Evolutionary conservation across 2,888 invertebrate genomes (phyloP), one percentile per base, ranked within the genome.

Genomic region (Oligia fasciuncula): DNA sequence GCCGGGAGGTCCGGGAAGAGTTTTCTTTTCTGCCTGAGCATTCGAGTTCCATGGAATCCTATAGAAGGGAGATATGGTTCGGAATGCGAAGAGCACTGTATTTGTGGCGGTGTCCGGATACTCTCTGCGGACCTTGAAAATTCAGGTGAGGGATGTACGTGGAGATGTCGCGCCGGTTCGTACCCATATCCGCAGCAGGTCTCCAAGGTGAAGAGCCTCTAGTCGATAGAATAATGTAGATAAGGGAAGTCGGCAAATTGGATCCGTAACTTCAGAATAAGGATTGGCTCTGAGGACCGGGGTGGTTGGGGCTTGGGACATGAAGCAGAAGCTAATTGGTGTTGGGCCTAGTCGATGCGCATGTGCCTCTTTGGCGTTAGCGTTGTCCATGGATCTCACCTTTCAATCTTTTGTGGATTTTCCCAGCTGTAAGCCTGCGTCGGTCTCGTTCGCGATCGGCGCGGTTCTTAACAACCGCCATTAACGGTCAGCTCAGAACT

Each of bases 111-210:
- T 93, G 93, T 93, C 93, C 91, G 92, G 92, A 91, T 90, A 82
- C 90, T 92, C 91, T 92, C 92, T 90, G 91, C 91, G 93, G 93
- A 92, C 92, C 93, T 93, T 93, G 93, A 93, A 93, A 93, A 93
- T 93, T 93, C 91, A 93, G 92, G 92, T 91, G 91, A 91, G 90
- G 92, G 91, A 92, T 92, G 90, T 91, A 93, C 93, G 87, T 91
- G 90, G 90, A 94, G 88, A 91, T 91, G 90, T 94, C 93, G 91
- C 92, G 92, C 92, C 91, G 93, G 92, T 90, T 97, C 97, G 97
- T 97, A 97, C 97, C 97, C 97, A 97, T 97, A 97, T 97, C 97
- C 97, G 97, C 97, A 98, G 97, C 97, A 97, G 98, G 97, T 98
- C 97, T 98, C 97, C 97, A 97, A 97, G 80, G 80, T 80, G 80